phyloP scores from a whole-genome alignment of 2,888 invertebrate species.

The Podotricha telesiphe region DNA sequence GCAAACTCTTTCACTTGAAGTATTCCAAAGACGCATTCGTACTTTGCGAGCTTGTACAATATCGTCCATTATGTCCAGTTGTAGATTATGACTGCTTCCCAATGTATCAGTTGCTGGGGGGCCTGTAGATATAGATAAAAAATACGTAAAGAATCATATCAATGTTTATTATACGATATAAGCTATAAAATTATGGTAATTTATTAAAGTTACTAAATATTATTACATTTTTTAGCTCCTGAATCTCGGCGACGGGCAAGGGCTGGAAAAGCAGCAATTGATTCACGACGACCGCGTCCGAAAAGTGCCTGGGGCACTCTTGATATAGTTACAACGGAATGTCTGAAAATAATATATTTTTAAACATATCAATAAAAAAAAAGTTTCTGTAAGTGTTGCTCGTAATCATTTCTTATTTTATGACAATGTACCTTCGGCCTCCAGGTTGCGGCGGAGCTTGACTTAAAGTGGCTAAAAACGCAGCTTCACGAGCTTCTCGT shows the following conservation, averaged over 20 bases:
- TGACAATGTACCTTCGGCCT: conserved; percentile 81
- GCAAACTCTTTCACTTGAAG: conserved; percentile 90
- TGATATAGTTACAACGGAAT: conserved; percentile 94
- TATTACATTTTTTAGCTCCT: conserved; percentile 73
- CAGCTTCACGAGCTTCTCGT: conserved; percentile 90
- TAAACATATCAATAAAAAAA: neutral
- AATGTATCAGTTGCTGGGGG: conserved; percentile 88
- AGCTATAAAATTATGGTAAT: neutral
- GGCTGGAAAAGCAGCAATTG: conserved; percentile 90
- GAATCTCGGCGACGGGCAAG: conserved; percentile 76
- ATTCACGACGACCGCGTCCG: conserved; percentile 90
- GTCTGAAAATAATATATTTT: conserved; percentile 75
- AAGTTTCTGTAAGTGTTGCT: neutral
- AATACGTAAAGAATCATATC: neutral
- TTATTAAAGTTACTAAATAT: neutral
- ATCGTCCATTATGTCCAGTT: conserved; percentile 94
- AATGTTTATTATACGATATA: neutral
- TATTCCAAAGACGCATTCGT: conserved; percentile 93
- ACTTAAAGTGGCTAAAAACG: conserved; percentile 91
- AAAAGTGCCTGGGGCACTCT: conserved; percentile 90
- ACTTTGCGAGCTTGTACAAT: conserved; percentile 92
- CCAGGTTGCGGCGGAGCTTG: conserved; percentile 89
- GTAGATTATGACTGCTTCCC: conserved; percentile 92
- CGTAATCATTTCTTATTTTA: neutral
- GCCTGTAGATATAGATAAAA: conserved; percentile 64